phyloP scores from a whole-genome alignment of 2,888 invertebrate genomes.

The Seira musarum region DNA sequence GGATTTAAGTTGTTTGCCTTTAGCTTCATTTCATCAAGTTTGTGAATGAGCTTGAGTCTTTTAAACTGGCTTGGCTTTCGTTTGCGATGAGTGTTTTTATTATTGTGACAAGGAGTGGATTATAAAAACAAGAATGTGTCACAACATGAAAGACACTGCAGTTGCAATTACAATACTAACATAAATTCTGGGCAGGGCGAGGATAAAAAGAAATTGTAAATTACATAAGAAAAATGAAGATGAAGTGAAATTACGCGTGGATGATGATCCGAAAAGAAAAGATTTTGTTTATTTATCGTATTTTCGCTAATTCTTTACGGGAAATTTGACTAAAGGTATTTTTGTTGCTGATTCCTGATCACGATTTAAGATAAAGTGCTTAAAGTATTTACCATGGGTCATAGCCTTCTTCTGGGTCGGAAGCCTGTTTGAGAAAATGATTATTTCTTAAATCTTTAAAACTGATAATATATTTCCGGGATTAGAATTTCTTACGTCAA shows the following conservation, averaged over 20 bases:
- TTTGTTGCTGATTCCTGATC: too few species aligned
- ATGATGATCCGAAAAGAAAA: background rate
- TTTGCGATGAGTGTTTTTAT: background rate
- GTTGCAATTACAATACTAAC: too few species aligned
- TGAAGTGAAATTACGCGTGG: constrained; percentile 13
- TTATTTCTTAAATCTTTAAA: background rate
- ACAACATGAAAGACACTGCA: too few species aligned
- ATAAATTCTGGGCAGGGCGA: background rate
- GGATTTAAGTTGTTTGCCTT: constrained; percentile 10
- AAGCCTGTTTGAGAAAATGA: constrained; percentile 32
- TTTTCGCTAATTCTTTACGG: constrained; percentile 16
- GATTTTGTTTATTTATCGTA: constrained; percentile 5
- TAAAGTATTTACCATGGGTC: constrained; percentile 47
- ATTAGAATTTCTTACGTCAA: constrained; percentile 47
- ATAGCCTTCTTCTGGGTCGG: constrained; percentile 49
- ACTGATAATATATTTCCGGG: background rate
- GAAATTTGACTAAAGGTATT: background rate
- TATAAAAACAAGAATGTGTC: constrained; percentile 7
- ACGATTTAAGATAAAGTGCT: too few species aligned
- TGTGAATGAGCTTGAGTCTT: too few species aligned
- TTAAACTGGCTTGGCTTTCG: too few species aligned
- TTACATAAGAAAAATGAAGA: background rate
- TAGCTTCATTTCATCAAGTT: background rate
- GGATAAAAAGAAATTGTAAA: too few species aligned
- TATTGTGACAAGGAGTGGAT: constrained; percentile 14